Conservation (phyloP, 2,888 invertebrate species). For the Drosophila aldrichi region DNA sequence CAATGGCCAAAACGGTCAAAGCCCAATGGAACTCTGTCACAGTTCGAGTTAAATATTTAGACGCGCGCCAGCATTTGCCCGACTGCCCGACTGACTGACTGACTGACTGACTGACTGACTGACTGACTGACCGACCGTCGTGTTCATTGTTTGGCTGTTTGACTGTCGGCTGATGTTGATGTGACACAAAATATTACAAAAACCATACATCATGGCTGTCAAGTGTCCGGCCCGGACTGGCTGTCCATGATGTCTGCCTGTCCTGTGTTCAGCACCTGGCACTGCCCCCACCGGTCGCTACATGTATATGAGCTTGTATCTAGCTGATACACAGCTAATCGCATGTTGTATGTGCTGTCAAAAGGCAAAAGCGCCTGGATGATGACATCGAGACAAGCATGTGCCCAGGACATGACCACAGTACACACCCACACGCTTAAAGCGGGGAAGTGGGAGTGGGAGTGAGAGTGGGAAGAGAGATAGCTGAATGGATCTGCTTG, state of each 20-base stretch:
- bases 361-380: slow-evolving; percentile 52
- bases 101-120: slow-evolving; percentile 1
- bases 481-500: slow-evolving; percentile 8
- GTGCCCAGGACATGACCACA: slow-evolving; percentile 55
- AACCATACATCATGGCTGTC: slow-evolving; percentile 74
- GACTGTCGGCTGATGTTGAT: slow-evolving; percentile 59
- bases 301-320: slow-evolving; percentile 31
- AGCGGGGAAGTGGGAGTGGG: background rate
- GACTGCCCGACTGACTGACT: slow-evolving; percentile 8
- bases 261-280: slow-evolving; percentile 4
- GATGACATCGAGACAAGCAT: slow-evolving; percentile 62
- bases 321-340: slow-evolving; percentile 28
- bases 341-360: slow-evolving; percentile 32
- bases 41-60: slow-evolving; percentile 71
- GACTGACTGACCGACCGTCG: slow-evolving; percentile 22
- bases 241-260: slow-evolving; percentile 10
- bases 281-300: background rate
- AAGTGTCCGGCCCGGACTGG: slow-evolving; percentile 2
- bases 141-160: slow-evolving; percentile 38
- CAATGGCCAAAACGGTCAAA: slow-evolving; percentile 23
- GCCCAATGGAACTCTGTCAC: slow-evolving; percentile 41
- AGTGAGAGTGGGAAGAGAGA: background rate
- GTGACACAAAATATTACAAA: slow-evolving; percentile 77
- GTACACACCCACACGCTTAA: slow-evolving; percentile 2
- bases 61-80: slow-evolving; percentile 53